Evolutionary conservation across 2,888 invertebrate genomes (phyloP).

Genomic region (Aspidiotus destructor): DNA sequence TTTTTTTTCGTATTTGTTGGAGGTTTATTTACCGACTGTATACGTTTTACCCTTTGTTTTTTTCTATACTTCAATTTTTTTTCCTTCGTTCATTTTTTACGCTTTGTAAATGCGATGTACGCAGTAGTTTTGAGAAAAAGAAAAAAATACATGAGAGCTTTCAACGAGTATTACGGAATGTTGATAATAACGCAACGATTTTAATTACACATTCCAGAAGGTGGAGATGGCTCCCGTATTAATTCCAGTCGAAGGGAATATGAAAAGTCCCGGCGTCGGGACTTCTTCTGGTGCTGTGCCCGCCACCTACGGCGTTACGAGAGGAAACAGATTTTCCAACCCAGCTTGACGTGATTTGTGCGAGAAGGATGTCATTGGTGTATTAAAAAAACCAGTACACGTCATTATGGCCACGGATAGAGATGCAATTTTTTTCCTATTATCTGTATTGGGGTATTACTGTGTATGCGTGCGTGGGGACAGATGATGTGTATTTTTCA

Average conservation of each 20-base stretch:
- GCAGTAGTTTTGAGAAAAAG: neutral
- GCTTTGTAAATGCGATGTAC: neutral
- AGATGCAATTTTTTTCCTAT: too few species aligned
- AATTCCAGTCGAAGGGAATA: slow-evolving; percentile 5
- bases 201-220: slow-evolving; percentile 14
- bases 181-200: slow-evolving; percentile 6
- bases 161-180: neutral
- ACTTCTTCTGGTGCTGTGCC: slow-evolving; percentile 15
- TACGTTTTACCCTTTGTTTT: neutral
- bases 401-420: neutral
- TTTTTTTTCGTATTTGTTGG: neutral
- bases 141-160: neutral
- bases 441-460: too few species aligned
- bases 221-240: slow-evolving; percentile 19
- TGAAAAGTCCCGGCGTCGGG: neutral
- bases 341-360: neutral
- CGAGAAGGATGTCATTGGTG: too few species aligned
- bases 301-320: slow-evolving; percentile 17
- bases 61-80: neutral
- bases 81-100: neutral
- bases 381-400: too few species aligned
- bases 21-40: too few species aligned
- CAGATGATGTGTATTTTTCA: too few species aligned
- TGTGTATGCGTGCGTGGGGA: too few species aligned
- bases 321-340: slow-evolving; percentile 15